Percentiles rank a stretch among this genome's conserved stretches.
These are phyloP conservation scores for Neofelis nebulosa DNA, from an alignment of 2,113 vertebrate species.

Conservation along the genomic window DNA sequence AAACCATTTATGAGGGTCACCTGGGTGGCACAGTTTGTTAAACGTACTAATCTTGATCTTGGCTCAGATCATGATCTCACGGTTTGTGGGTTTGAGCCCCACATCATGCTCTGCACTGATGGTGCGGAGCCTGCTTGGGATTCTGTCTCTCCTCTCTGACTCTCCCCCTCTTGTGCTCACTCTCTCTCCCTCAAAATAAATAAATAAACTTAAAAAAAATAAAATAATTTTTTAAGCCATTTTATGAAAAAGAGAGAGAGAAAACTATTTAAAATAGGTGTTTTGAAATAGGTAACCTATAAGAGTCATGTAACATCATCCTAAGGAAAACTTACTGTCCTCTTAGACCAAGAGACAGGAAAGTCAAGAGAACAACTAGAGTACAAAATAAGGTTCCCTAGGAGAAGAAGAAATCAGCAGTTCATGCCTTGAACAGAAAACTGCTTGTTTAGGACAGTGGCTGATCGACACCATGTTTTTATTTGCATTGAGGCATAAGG, in stretches of 20 bases:
- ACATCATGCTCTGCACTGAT: too few species aligned
- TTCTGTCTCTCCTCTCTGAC: too few species aligned
- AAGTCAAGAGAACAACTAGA: background rate
- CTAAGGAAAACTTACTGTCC: background rate
- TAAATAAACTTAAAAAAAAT: too few species aligned
- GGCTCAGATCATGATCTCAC: too few species aligned
- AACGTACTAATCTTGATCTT: too few species aligned
- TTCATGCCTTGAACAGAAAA: background rate
- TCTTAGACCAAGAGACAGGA: background rate
- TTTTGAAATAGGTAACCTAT: background rate
- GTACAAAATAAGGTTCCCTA: background rate
- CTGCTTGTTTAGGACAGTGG: background rate
- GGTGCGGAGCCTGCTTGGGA: too few species aligned
- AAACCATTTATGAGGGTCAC: too few species aligned
- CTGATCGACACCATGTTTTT: background rate
- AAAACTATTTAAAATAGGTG: background rate
- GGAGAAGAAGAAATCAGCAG: background rate
- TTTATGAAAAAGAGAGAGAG: background rate
- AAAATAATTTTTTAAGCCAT: too few species aligned
- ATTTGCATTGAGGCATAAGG: background rate
- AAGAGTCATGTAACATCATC: background rate
- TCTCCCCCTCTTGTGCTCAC: too few species aligned
- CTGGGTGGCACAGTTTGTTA: too few species aligned
- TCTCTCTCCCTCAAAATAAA: too few species aligned
- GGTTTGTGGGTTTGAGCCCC: too few species aligned